These are phyloP conservation scores for Zaprionus gabonicus DNA, from an alignment of 1,140 invertebrate genomes.

Conservation along the genomic window DNA sequence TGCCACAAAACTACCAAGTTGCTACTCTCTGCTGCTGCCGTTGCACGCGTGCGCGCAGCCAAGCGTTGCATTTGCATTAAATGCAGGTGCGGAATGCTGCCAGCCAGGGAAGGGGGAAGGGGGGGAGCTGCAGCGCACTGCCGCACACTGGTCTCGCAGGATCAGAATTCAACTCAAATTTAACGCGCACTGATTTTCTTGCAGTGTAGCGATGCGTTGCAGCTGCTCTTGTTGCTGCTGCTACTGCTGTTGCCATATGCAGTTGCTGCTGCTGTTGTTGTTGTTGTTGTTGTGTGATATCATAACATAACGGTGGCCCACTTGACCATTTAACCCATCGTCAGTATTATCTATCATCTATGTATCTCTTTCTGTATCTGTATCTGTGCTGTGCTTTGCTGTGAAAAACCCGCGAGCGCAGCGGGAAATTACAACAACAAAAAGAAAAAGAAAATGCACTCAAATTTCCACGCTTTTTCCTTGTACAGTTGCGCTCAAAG, in stretches of 20 bases:
- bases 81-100: constrained; percentile 5
- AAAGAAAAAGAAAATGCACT: background rate
- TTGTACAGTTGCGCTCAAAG: background rate
- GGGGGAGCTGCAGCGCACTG: background rate
- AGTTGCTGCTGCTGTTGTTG: constrained; percentile 22
- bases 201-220: constrained; percentile 2
- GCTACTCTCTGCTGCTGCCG: constrained; percentile 29
- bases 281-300: constrained; percentile 20
- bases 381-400: background rate
- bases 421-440: background rate
- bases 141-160: background rate
- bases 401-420: background rate
- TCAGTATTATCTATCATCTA: constrained; percentile 5
- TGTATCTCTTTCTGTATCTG: background rate
- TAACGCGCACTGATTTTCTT: constrained; percentile 4
- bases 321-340: constrained; percentile 11
- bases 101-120: background rate
- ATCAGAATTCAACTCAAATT: constrained; percentile 7
- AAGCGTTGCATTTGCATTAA: constrained; percentile 10
- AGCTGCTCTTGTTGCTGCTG: constrained; percentile 24
- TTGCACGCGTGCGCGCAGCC: constrained; percentile 11
- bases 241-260: constrained; percentile 15
- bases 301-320: constrained; percentile 7
- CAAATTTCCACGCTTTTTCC: constrained; percentile 1
- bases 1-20: constrained; percentile 7